Conservation (phyloP, 2,888 invertebrate genomes). For the Drosophila paranaensis region DNA sequence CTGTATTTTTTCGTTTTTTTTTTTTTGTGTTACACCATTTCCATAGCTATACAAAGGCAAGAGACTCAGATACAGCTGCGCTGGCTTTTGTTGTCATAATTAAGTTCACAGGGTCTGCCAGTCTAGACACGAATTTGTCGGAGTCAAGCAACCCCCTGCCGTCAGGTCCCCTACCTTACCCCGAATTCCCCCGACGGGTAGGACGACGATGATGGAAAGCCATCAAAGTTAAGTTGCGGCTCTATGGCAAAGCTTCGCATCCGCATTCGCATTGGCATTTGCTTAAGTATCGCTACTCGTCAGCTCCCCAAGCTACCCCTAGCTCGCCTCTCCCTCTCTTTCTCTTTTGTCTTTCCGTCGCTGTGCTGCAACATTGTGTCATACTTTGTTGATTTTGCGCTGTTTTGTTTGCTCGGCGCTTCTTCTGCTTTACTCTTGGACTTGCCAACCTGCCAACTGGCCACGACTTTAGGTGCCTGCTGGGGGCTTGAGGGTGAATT, state of each 20-base stretch:
- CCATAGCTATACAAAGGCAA: conserved; percentile 7
- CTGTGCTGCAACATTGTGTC: conserved; percentile 67
- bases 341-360: background rate
- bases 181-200: background rate
- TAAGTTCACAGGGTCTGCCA: conserved; percentile 60
- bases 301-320: background rate
- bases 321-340: background rate
- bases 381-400: conserved; percentile 70
- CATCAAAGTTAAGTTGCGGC: conserved; percentile 58
- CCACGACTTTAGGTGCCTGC: conserved; percentile 21
- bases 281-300: conserved; percentile 14
- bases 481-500: background rate
- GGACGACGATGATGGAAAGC: conserved; percentile 45
- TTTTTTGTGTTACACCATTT: conserved; percentile 43
- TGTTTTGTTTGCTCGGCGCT: conserved; percentile 67
- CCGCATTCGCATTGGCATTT: conserved; percentile 41
- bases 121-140: conserved; percentile 55
- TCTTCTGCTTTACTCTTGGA: conserved; percentile 58
- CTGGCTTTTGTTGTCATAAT: conserved; percentile 58
- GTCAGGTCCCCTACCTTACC: background rate
- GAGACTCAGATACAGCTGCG: conserved; percentile 15
- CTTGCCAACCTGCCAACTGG: conserved; percentile 36
- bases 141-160: background rate
- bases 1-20: background rate
- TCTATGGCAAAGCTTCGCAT: conserved; percentile 38